A percentile compares a stretch with the other conserved stretches of the same genome.
These are phyloP conservation scores for Manis pentadactyla DNA, from an alignment of 2,797 vertebrate species.

Conservation along the genomic window DNA sequence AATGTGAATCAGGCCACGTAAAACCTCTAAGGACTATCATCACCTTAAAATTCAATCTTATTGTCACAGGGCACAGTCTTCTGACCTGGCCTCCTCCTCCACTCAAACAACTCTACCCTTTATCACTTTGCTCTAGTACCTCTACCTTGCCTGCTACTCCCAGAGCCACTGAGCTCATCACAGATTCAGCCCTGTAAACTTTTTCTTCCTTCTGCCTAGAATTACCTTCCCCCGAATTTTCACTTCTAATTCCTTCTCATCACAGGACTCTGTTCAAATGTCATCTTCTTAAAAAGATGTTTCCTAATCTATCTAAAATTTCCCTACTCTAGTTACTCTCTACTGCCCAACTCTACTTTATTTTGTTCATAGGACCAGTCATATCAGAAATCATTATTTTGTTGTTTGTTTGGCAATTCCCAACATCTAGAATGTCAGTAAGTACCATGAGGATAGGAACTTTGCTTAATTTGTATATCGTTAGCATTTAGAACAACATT, in stretches of 20 bases:
- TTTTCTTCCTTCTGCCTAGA: slow-evolving; percentile 12
- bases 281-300: not conserved
- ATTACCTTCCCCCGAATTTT: not conserved
- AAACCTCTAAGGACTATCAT: not conserved
- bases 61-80: not conserved
- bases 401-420: not conserved
- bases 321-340: not conserved
- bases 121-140: not conserved
- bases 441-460: not conserved
- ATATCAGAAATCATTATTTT: not conserved
- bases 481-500: not conserved
- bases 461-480: not conserved
- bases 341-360: not conserved
- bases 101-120: not conserved
- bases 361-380: not conserved
- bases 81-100: not conserved
- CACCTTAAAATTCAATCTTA: not conserved
- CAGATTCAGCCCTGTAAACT: not conserved
- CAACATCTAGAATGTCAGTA: not conserved
- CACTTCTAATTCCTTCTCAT: not conserved
- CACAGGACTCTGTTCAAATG: not conserved
- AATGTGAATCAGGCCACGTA: not conserved
- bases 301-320: not conserved
- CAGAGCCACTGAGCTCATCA: not conserved
- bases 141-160: not conserved